Evolutionary conservation across 2,113 vertebrate species (phyloP), one percentile per base, ranked within the genome.

Genomic region (Parus major): DNA sequence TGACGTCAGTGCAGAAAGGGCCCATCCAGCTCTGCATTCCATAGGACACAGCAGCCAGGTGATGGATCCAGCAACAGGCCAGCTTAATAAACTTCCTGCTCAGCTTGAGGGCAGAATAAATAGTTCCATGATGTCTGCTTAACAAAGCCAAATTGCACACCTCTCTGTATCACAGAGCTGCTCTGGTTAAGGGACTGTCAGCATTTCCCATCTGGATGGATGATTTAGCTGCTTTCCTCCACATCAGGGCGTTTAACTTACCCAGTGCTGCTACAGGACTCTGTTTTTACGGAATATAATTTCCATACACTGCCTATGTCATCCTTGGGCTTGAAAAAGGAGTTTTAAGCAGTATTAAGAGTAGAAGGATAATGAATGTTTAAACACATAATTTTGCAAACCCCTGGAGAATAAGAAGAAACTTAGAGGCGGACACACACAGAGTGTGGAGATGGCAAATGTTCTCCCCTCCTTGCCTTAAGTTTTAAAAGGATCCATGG

Each of bases 1-100:
- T 91, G 95, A 95, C 82, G 44, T 97, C 96, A 96, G 85, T 44
- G 47, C 81, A 57, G 69, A 41, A 59, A 52, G 22, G 22, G 46
- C 63, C 75, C 7, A 5, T 95, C 95, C 96, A 96, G 2, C 55
- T 73, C 72, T 60, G 61, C 94, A 92, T 95, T 95, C 96, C 77
- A 0, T 19, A 33, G 46, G 28, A 63, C 61, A 21, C 72, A 96
- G 90, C 94, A 95, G 95, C 88, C 94, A 97, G 95, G 95, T 96
- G 93, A 81, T 64, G 73, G 9, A 25, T 72, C 77, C 86, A 96
- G 69, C 75, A 87, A 49, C 53, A 52, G 75, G 71, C 61, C 12
- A 86, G 92, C 91, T 93, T 93, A 78, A 95, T 92, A 82, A 94
- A 95, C 92, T 95, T 96, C 85, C 88, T 81, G 65, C 82, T 88